Conservation (phyloP, 2,888 invertebrate genomes). For the Melinaea marsaeus region DNA sequence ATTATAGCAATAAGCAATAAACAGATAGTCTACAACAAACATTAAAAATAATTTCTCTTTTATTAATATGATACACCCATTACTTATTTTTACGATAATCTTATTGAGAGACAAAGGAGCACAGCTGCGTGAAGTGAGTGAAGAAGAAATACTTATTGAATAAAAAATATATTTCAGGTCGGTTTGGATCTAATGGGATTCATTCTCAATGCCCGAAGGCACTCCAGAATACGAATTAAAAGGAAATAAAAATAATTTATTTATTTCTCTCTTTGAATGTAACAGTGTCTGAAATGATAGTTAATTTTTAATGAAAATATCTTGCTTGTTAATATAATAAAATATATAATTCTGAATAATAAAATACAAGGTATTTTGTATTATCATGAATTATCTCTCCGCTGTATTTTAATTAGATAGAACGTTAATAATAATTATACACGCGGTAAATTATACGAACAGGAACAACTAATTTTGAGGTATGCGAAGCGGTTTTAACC, state of each 20-base stretch:
- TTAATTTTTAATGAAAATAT: not conserved
- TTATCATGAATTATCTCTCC: constrained; percentile 13
- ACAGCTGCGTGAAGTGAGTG: constrained; percentile 18
- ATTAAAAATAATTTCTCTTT: too few relatives aligned
- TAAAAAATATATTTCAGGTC: constrained; percentile 24
- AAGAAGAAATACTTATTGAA: constrained; percentile 21
- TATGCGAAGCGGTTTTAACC: constrained; percentile 7
- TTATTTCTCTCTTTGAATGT: constrained; percentile 11
- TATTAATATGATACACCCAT: too few relatives aligned
- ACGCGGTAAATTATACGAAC: constrained; percentile 16
- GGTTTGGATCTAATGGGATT: constrained; percentile 24
- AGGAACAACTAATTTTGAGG: constrained; percentile 17
- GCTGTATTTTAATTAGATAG: constrained; percentile 15
- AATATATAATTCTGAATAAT: not conserved
- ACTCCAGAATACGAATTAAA: constrained; percentile 17
- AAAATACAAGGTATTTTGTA: constrained; percentile 8
- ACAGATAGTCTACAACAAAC: too few relatives aligned
- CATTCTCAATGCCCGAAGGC: constrained; percentile 21
- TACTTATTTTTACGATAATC: not conserved
- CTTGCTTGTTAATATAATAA: not conserved
- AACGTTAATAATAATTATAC: constrained; percentile 25
- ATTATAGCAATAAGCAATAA: too few relatives aligned
- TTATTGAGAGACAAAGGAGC: constrained; percentile 21
- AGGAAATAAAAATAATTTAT: constrained; percentile 17
- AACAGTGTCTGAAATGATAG: constrained; percentile 7